Conservation (phyloP, 2,888 invertebrate genomes). For the Cynaeus angustus region DNA sequence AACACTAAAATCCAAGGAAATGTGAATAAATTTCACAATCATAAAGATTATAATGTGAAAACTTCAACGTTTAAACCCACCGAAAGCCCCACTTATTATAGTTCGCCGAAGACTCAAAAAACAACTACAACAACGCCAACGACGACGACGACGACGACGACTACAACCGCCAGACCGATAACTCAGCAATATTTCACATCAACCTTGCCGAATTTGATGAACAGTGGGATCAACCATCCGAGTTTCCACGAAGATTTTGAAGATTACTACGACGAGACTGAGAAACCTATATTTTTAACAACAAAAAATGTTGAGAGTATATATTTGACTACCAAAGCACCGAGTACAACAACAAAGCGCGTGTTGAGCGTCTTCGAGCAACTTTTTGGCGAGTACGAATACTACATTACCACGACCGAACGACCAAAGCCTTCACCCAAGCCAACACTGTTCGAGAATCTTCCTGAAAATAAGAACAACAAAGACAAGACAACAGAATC, state of each 20-base stretch:
- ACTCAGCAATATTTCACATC: slow-evolving; percentile 60
- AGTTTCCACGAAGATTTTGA: slow-evolving; percentile 66
- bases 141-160: slow-evolving; percentile 60
- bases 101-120: slow-evolving; percentile 56
- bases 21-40: slow-evolving; percentile 74
- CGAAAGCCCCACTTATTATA: slow-evolving; percentile 67
- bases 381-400: slow-evolving; percentile 70
- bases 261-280: slow-evolving; percentile 60
- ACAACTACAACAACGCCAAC: slow-evolving; percentile 59
- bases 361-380: slow-evolving; percentile 70
- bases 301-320: slow-evolving; percentile 58
- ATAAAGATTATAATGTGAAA: slow-evolving; percentile 67
- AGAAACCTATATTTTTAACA: slow-evolving; percentile 59
- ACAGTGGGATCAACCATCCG: slow-evolving; percentile 66
- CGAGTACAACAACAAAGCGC: slow-evolving; percentile 67
- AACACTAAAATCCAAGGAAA: slow-evolving; percentile 82
- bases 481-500: slow-evolving; percentile 53
- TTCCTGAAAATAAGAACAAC: slow-evolving; percentile 56
- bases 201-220: slow-evolving; percentile 64
- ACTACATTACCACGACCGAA: slow-evolving; percentile 62
- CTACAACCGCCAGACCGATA: slow-evolving; percentile 57
- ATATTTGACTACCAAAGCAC: slow-evolving; percentile 61
- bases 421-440: slow-evolving; percentile 55
- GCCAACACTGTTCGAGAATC: slow-evolving; percentile 58
- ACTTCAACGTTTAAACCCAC: slow-evolving; percentile 67